phyloP scores from a whole-genome alignment of 2,888 invertebrate species.

The Parnassius apollo region DNA sequence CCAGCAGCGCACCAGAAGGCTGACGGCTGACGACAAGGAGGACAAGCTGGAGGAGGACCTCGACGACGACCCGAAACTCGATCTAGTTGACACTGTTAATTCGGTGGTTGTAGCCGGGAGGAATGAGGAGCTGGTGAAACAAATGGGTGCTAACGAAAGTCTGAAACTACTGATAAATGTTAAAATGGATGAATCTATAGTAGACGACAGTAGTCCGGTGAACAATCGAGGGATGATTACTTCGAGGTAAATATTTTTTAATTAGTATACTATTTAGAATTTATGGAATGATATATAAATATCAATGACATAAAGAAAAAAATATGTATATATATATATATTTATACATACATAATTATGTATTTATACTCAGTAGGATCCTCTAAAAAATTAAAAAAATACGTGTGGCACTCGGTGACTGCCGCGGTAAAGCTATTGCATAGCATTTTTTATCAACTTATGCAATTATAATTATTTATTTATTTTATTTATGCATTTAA shows the following conservation, averaged over 20 bases:
- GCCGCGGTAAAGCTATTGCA: too few relatives aligned
- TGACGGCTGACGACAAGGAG: constrained; percentile 34
- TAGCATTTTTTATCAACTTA: too few relatives aligned
- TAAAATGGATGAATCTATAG: neutral
- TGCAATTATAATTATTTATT: too few relatives aligned
- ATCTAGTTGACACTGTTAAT: constrained; percentile 34
- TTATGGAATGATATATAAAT: too few relatives aligned
- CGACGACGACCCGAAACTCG: constrained; percentile 26
- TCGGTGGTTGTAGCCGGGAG: constrained; percentile 20
- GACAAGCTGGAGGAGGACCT: neutral
- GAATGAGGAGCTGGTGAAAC: constrained; percentile 5
- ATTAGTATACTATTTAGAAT: neutral
- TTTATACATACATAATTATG: too few relatives aligned
- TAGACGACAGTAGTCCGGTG: constrained; percentile 17
- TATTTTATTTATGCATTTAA: too few relatives aligned
- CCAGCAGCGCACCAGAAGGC: constrained; percentile 41
- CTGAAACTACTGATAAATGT: neutral
- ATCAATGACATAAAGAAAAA: too few relatives aligned
- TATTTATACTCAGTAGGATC: too few relatives aligned
- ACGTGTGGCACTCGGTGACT: too few relatives aligned
- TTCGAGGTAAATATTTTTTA: constrained; percentile 2
- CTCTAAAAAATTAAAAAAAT: too few relatives aligned
- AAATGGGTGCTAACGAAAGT: neutral
- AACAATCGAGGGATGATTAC: neutral
- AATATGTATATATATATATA: too few relatives aligned